phyloP scores from a whole-genome alignment of 2,888 invertebrate species.

The Pterostichus niger region DNA sequence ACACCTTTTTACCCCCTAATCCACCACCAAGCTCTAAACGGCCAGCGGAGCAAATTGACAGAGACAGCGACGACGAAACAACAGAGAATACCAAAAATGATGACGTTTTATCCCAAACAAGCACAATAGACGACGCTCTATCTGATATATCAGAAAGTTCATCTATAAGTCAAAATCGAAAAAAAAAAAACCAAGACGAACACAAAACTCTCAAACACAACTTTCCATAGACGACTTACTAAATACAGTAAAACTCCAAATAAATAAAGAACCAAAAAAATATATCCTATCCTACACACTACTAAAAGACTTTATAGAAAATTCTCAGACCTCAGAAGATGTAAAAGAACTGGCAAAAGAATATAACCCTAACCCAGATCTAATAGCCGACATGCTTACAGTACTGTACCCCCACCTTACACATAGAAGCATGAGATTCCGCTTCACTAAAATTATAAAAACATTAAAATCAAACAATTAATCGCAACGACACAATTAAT shows the following conservation, averaged over 20 bases:
- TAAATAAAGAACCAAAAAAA: background rate
- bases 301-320: conserved; percentile 4
- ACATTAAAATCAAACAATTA: background rate
- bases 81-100: too few relatives aligned
- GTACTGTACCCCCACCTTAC: background rate
- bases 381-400: background rate
- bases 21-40: too few relatives aligned
- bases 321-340: background rate
- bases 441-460: background rate
- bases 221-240: background rate
- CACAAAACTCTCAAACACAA: too few relatives aligned
- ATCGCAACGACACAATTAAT: background rate
- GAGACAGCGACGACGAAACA: too few relatives aligned
- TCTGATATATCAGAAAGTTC: too few relatives aligned
- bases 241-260: background rate
- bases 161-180: too few relatives aligned
- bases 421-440: background rate
- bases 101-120: too few relatives aligned
- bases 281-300: background rate
- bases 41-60: too few relatives aligned
- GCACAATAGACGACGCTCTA: too few relatives aligned
- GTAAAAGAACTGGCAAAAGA: background rate
- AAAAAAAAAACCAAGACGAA: too few relatives aligned
- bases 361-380: background rate
- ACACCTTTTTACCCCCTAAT: too few relatives aligned